These are phyloP conservation scores for Alectoris magna DNA, from an alignment of 2,797 vertebrate genomes.

Conservation along the genomic window DNA sequence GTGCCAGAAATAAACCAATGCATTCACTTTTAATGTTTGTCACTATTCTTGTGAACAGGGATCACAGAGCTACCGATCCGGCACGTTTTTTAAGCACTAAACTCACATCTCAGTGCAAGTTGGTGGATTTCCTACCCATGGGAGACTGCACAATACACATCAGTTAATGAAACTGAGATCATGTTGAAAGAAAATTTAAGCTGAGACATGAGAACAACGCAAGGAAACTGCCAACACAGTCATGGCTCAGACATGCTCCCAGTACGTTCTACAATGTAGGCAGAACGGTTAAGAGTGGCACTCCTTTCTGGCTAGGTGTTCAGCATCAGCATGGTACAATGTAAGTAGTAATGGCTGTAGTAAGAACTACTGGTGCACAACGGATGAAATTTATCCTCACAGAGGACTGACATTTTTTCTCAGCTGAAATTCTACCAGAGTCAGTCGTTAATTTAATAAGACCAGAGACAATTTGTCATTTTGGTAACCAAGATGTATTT, in stretches of 20 bases:
- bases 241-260: constrained; percentile 43
- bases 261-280: background rate
- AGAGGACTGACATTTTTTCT: background rate
- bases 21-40: background rate
- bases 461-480: background rate
- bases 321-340: background rate
- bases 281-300: constrained; percentile 6
- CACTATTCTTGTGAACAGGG: background rate
- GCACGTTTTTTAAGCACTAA: rapidly evolving
- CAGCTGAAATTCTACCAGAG: background rate
- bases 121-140: background rate
- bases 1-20: background rate
- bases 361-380: background rate
- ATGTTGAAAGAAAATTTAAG: constrained; percentile 60
- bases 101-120: background rate
- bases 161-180: constrained; percentile 35
- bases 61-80: background rate
- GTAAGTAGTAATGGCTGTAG: no score
- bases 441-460: background rate
- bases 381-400: no score
- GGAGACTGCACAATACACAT: background rate
- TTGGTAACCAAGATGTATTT: background rate
- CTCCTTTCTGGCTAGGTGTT: constrained; percentile 54
- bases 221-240: constrained; percentile 67
- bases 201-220: constrained; percentile 64